A percentile compares a stretch with the other conserved stretches of the same genome.
Conservation (phyloP, 2,888 invertebrate genomes). For the Crossocerus cetratus region DNA sequence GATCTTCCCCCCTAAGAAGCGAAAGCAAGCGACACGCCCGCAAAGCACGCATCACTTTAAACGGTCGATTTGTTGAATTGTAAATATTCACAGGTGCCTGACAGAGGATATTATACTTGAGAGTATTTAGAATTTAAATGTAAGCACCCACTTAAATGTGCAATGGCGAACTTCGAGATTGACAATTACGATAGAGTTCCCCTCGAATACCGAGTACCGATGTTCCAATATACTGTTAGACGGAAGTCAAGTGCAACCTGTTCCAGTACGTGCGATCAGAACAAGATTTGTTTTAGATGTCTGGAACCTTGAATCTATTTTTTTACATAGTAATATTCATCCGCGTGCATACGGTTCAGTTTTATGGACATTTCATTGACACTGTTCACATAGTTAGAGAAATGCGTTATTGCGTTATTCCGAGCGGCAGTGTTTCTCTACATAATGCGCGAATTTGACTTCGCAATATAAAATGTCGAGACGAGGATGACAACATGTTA, state of each 20-base stretch:
- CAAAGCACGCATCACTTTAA: neutral
- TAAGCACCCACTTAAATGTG: constrained; percentile 48
- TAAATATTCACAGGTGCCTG: constrained; percentile 76
- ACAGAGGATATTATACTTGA: constrained; percentile 69
- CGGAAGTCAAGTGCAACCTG: constrained; percentile 4
- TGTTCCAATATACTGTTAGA: neutral
- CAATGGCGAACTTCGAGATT: constrained; percentile 22
- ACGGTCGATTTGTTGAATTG: constrained; percentile 64
- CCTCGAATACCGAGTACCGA: constrained; percentile 2
- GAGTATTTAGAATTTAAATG: constrained; percentile 64
- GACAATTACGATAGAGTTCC: constrained; percentile 20
- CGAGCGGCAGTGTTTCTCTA: too few species aligned
- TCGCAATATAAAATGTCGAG: too few species aligned
- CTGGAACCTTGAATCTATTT: constrained; percentile 8
- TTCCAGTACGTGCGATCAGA: neutral
- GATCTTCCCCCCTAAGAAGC: neutral
- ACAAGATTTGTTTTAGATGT: neutral
- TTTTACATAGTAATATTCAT: constrained; percentile 21
- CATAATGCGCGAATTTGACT: too few species aligned
- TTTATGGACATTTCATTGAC: neutral
- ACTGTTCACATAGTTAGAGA: neutral
- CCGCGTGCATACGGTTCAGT: neutral
- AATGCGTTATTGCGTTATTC: too few species aligned
- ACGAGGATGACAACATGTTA: too few species aligned
- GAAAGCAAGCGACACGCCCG: constrained; percentile 2